phyloP scores from a whole-genome alignment of 2,113 vertebrate species.

The Cyanoderma ruficeps region DNA sequence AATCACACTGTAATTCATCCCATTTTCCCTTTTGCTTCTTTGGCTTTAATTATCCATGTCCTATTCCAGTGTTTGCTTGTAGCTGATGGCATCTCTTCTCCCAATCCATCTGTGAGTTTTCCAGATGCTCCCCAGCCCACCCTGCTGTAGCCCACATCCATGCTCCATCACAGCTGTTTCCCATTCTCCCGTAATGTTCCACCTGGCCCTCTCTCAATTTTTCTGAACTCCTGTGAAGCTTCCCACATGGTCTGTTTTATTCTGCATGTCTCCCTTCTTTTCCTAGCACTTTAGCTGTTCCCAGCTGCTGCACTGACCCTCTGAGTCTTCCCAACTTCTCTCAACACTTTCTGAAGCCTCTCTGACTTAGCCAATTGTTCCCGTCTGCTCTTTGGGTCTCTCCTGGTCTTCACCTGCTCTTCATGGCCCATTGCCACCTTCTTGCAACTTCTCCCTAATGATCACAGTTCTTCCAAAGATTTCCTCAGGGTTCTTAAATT shows the following conservation, averaged over 20 bases:
- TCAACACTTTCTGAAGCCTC: slow-evolving; percentile 28
- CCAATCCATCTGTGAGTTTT: slow-evolving; percentile 29
- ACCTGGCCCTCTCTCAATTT: slow-evolving; percentile 62
- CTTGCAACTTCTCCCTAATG: not conserved
- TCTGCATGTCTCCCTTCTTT: slow-evolving; percentile 38
- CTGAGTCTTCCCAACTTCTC: slow-evolving; percentile 41
- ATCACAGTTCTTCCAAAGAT: slow-evolving; percentile 9
- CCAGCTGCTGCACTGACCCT: slow-evolving; percentile 21
- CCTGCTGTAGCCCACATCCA: slow-evolving; percentile 31
- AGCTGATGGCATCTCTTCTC: slow-evolving; percentile 24
- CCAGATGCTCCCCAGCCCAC: slow-evolving; percentile 52
- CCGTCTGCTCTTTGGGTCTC: not conserved
- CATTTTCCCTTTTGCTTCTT: slow-evolving; percentile 40
- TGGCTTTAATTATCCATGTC: slow-evolving; percentile 39
- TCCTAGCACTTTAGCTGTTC: slow-evolving; percentile 19
- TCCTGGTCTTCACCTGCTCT: slow-evolving; percentile 48
- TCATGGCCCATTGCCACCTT: slow-evolving; percentile 7
- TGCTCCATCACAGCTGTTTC: slow-evolving; percentile 59
- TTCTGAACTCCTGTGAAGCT: slow-evolving; percentile 54
- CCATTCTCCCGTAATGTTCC: slow-evolving; percentile 58
- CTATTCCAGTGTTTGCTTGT: not conserved
- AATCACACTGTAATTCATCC: not conserved
- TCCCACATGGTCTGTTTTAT: slow-evolving; percentile 53
- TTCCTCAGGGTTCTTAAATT: slow-evolving; percentile 25
- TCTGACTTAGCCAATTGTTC: slow-evolving; percentile 20